Conservation (phyloP, 92 coral and sea anemone genomes). For the Bergia sp. region DNA sequence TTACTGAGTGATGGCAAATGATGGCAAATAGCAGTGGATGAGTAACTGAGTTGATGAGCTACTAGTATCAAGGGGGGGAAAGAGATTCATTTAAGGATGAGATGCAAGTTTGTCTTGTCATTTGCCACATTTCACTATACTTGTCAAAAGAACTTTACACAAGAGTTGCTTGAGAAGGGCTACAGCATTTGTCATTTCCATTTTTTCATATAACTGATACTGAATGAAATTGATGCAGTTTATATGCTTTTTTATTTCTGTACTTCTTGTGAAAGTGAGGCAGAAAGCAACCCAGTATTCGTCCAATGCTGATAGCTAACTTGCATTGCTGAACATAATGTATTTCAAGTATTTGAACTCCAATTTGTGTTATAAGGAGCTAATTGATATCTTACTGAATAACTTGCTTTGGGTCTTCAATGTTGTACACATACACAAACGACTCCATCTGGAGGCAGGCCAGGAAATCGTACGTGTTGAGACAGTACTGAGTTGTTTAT, state of each 20-base stretch:
- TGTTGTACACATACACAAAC: constrained; percentile 45
- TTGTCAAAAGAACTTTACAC: neutral
- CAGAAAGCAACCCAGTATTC: constrained; percentile 67
- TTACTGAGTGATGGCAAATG: neutral
- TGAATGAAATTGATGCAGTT: neutral
- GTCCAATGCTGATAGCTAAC: constrained; percentile 12
- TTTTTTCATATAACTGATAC: neutral
- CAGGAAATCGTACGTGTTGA: constrained; percentile 60
- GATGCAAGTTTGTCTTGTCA: neutral
- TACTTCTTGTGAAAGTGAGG: constrained; percentile 83
- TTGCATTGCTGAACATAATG: constrained; percentile 5
- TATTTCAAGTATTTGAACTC: neutral
- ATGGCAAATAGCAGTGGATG: neutral
- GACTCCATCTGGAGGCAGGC: constrained; percentile 66
- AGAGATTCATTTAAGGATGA: neutral
- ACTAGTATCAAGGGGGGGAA: neutral
- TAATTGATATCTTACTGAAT: neutral
- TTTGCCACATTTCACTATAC: neutral
- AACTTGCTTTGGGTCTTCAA: neutral
- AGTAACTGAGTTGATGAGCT: neutral
- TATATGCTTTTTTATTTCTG: neutral
- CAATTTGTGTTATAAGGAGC: neutral
- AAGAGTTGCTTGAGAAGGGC: neutral
- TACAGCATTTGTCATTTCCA: neutral
- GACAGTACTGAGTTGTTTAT: constrained; percentile 47